Base-by-base conservation (phyloP, 2,888 invertebrate genomes). In the Xestia c-nigrum region DNA sequence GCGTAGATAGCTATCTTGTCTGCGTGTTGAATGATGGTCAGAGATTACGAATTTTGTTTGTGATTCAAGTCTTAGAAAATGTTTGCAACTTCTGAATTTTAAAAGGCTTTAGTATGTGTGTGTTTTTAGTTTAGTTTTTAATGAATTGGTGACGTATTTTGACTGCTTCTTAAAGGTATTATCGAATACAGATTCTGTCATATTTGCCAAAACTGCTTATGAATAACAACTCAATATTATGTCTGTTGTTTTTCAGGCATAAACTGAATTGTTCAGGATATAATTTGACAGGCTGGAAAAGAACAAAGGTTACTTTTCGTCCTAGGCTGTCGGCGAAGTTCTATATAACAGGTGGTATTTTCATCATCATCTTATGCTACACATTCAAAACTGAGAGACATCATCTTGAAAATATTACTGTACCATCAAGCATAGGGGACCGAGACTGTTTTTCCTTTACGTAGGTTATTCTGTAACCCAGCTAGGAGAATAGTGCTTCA, bases 41-140 rank as follows among this genome's bases (percentile, higher is more conserved):
- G 3, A 14, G 2, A 50, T 57, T 74, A 12, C 9, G 21, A 14
- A 16, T 31, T 43, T 5, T 50, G 12, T 43, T 67, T 21, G 2
- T 38, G 6, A 46, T 50, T 61, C 12, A 52, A 10, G 6, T 16
- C 1, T 40, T 50, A 14, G 14, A 12, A 74, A 64, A 55, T 55
- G 63, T 77, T 63, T 63, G 14, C 0, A 2, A 68, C 46, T 31
- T 16, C 76, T 67, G 76, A 12, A 9, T 76, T 55, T 4, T 31
- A 16, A 3, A 24, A 19, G 14, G 12, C 6, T n/a, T 24, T 46
- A 21, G 3, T 46, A 21, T 72, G 9, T 43, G 5, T 10, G 6
- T 19, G 12, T 50, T 38, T 50, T 38, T 24, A 5, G 9, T 40
- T 40, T 59, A 4, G 14, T 14, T 24, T 57, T 59, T 31, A 57